Conservation (phyloP, 2,797 vertebrate species). For the Hydrocynus forskahlii region DNA sequence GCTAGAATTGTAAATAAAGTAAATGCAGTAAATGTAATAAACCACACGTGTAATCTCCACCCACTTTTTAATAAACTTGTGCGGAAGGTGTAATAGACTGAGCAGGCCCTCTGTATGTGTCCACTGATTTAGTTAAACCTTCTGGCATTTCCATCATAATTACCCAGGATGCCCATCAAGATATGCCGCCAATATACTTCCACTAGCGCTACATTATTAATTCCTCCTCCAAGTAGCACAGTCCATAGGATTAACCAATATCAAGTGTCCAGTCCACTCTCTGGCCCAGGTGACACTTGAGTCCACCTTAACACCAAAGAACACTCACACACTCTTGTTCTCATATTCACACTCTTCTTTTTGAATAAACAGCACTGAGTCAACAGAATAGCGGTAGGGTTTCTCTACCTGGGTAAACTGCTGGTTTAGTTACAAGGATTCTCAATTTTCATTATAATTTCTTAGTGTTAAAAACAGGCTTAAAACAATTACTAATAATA, state of each 20-base stretch:
- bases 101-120: not conserved
- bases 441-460: no score
- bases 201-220: conserved; percentile 62
- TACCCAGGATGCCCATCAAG: not conserved
- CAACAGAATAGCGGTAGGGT: not conserved
- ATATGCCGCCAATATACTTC: conserved; percentile 16
- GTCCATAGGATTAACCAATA: conserved; percentile 57
- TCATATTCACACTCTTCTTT: not conserved
- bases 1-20: no score
- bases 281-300: conserved; percentile 20
- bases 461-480: no score
- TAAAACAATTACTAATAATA: no score
- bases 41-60: no score
- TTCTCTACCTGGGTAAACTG: no score
- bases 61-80: no score
- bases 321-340: conserved; percentile 2
- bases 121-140: not conserved
- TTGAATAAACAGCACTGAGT: not conserved
- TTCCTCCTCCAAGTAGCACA: conserved; percentile 50
- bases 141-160: not conserved
- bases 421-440: not conserved
- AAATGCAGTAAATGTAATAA: no score
- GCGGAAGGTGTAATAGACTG: no score
- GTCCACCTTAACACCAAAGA: conserved; percentile 9
- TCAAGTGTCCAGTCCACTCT: conserved; percentile 53